Evolutionary conservation across 2,113 vertebrate genomes (phyloP).

Genomic region (Chunga burmeisteri): DNA sequence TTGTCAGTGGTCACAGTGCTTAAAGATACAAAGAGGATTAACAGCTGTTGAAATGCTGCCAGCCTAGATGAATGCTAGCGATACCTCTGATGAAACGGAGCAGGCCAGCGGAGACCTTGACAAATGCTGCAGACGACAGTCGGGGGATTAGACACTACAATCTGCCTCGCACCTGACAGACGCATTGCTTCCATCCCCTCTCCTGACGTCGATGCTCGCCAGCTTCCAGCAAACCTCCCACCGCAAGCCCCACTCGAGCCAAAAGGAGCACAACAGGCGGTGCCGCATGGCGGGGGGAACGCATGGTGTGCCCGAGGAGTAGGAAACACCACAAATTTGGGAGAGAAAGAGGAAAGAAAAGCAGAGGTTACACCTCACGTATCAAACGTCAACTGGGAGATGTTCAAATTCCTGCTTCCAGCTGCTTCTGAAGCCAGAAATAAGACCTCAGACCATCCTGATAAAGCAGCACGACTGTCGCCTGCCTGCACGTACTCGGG

Average conservation of each 20-base stretch:
- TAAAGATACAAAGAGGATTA: slow-evolving; percentile 62
- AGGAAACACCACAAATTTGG: accelerated
- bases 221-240: neutral
- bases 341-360: neutral
- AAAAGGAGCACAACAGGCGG: accelerated
- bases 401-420: neutral
- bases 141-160: neutral
- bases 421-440: slow-evolving; percentile 20
- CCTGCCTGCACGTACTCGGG: neutral
- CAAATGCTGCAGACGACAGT: neutral
- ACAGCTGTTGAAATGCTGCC: slow-evolving; percentile 54
- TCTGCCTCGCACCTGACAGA: slow-evolving; percentile 27
- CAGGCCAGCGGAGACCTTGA: neutral
- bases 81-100: neutral
- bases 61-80: slow-evolving; percentile 12
- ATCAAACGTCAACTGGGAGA: neutral
- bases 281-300: accelerated
- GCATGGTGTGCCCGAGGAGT: accelerated
- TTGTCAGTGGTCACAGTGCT: slow-evolving; percentile 37
- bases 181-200: neutral
- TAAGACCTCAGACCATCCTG: neutral
- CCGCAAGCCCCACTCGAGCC: neutral
- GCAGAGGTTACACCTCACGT: neutral
- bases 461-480: neutral
- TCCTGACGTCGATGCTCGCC: accelerated